Evolutionary conservation across 2,888 invertebrate species (phyloP), one percentile per base, ranked within the genome.

Genomic region (Oxyteleia sp.): DNA sequence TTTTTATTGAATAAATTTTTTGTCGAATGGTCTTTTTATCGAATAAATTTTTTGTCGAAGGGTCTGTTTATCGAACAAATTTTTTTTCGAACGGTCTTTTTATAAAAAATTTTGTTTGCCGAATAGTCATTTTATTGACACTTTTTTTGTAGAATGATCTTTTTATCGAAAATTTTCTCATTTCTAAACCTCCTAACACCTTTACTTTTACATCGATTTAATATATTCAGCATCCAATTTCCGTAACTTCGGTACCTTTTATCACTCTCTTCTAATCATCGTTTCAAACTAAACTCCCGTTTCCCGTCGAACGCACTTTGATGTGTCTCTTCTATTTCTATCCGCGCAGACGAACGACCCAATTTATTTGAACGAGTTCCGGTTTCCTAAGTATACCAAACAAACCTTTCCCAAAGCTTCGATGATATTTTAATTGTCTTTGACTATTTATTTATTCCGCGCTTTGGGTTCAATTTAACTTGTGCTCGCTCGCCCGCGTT

Each of bases 321-420:
- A 63, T 63, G 47, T 32, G 63, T 47, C 47, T 23, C 43, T 43
- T 63, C 63, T 63, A 63, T 63, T 63, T 63, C 47, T 20, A 63
- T 32, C 63, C 35, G n/a, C 10, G 29, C 53, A 13, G 20, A 47
- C 23, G 47, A 63, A 63, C 47, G 47, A 49, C 35, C 63, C 45
- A 63, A 63, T 47, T 63, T 63, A 63, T 63, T 32, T 63, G 35
- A 18, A 63, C 63, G 26, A 47, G 35, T 63, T 63, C 63, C 47
- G 45, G 63, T 35, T 63, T 18, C 47, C 45, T 63, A 63, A 63
- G 63, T 47, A 49, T 47, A 47, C 47, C 45, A 63, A 63, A 63
- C 47, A 63, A 13, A 63, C 10, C 26, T 63, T 47, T 18, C 23
- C 45, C 43, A 61, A 45, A 45, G 61, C 23, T 10, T 23, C 61